These are phyloP conservation scores for Pteria penguin DNA, from an alignment of 2,888 invertebrate species.

Conservation along the genomic window DNA sequence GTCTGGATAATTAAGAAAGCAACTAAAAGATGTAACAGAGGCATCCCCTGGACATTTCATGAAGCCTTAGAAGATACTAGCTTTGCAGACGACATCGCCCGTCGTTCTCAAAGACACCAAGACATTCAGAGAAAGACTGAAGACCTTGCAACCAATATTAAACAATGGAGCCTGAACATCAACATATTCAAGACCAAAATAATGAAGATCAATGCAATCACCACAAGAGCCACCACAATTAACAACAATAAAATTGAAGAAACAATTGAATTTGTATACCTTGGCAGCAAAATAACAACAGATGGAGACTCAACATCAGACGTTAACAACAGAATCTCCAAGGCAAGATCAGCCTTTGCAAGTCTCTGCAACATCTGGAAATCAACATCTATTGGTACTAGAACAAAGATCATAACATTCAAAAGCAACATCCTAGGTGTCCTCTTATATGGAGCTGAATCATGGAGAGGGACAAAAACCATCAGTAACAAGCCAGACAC, in stretches of 20 bases:
- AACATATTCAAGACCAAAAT: not conserved
- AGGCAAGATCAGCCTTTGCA: not conserved
- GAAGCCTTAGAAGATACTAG: not conserved
- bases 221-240: slow-evolving; percentile 21
- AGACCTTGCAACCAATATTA: not conserved
- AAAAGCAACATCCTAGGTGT: not conserved
- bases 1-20: not conserved
- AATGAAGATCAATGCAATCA: not conserved
- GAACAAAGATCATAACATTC: not conserved
- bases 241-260: too few relatives aligned
- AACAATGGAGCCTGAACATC: too few relatives aligned
- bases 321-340: not conserved
- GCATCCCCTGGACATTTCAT: not conserved
- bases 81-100: not conserved
- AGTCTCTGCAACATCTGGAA: slow-evolving; percentile 16
- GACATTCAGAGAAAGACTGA: slow-evolving; percentile 21
- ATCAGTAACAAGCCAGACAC: not conserved
- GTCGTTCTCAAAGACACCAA: slow-evolving; percentile 28
- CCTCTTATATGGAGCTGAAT: slow-evolving; percentile 10
- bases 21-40: not conserved
- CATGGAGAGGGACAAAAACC: slow-evolving; percentile 12
- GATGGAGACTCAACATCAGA: not conserved
- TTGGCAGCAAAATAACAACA: too few relatives aligned
- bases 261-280: too few relatives aligned
- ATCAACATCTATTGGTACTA: not conserved